A percentile compares a stretch with the other conserved stretches of the same genome.
phyloP scores from a whole-genome alignment of 2,797 vertebrate species.

The Argya squamiceps region DNA sequence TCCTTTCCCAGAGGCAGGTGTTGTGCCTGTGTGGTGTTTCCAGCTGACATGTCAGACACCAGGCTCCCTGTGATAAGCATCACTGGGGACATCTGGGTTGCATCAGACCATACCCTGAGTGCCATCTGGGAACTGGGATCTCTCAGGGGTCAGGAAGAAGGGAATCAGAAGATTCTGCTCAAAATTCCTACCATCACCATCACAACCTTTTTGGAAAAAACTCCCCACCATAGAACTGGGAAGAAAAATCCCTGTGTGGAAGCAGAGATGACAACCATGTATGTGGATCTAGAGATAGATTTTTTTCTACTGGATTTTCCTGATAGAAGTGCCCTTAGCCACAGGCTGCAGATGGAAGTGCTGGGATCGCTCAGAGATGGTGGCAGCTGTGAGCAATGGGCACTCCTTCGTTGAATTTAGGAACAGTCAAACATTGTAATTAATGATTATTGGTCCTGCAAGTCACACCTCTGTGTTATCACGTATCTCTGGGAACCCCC shows the following conservation, averaged over 20 bases:
- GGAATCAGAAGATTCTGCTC: not conserved
- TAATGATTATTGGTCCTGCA: conserved; percentile 3
- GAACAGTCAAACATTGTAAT: conserved; percentile 50
- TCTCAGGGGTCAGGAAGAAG: not conserved
- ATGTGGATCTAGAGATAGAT: not conserved
- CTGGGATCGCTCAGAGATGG: not conserved
- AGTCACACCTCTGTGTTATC: conserved; percentile 26
- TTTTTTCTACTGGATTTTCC: not conserved
- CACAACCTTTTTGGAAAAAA: rapidly evolving
- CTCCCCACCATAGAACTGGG: not conserved
- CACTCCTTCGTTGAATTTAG: not conserved
- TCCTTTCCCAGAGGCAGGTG: not conserved
- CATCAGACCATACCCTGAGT: not conserved
- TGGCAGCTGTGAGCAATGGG: not conserved
- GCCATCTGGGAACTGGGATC: not conserved
- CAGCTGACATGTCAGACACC: not conserved
- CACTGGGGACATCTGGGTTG: not conserved
- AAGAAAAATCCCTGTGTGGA: not conserved
- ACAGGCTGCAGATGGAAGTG: not conserved
- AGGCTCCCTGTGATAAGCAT: not conserved
- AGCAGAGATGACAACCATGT: not conserved
- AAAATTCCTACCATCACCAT: not conserved
- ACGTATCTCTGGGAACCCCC: not conserved
- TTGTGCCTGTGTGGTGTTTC: not conserved
- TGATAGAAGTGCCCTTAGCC: not conserved